These are phyloP conservation scores for Zaprionus davidi DNA, from an alignment of 1,140 invertebrate species.

Conservation along the genomic window DNA sequence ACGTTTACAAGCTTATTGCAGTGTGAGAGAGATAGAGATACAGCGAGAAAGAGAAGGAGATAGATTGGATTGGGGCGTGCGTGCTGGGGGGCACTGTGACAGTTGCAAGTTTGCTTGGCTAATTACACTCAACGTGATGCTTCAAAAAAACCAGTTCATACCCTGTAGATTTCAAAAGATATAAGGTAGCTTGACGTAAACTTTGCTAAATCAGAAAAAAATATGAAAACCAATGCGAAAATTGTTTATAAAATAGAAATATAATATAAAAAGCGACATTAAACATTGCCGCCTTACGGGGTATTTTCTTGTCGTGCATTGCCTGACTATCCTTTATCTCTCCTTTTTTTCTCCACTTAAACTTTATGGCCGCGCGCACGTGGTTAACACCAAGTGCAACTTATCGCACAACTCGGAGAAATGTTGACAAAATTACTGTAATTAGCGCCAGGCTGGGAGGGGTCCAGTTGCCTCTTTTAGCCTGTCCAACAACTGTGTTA, in stretches of 20 bases:
- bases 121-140: conserved; percentile 13
- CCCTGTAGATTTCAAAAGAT: background rate
- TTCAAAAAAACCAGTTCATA: conserved; percentile 1
- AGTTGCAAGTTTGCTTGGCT: conserved; percentile 16
- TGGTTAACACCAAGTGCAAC: conserved; percentile 40
- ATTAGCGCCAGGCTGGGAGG: conserved; percentile 53
- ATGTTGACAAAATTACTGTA: conserved; percentile 57
- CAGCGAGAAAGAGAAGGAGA: background rate
- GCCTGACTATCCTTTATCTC: background rate
- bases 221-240: too few relatives aligned
- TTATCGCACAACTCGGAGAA: conserved; percentile 33
- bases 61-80: background rate
- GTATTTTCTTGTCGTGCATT: background rate
- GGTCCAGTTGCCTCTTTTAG: conserved; percentile 26
- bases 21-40: background rate
- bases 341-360: conserved; percentile 44
- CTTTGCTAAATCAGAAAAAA: background rate
- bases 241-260: background rate
- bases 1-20: conserved; percentile 8
- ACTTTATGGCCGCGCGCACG: conserved; percentile 53
- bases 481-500: conserved; percentile 13
- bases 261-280: background rate
- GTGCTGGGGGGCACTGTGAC: background rate
- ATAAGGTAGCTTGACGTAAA: background rate
- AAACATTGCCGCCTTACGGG: background rate